Evolutionary conservation across 2,113 vertebrate genomes (phyloP).

Genomic region (Petrocephalus microphthalmus): DNA sequence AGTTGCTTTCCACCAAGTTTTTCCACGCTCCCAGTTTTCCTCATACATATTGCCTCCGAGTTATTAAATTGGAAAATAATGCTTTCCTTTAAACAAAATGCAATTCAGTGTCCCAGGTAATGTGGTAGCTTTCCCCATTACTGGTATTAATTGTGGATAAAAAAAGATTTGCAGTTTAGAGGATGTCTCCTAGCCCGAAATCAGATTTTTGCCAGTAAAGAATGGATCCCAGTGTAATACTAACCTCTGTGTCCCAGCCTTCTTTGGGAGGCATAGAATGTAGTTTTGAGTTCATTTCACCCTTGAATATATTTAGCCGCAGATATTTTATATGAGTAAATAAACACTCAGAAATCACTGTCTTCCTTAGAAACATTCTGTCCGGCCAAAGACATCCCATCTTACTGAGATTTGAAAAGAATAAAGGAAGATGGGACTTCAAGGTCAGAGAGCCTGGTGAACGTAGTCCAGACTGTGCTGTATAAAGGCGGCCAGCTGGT

Average conservation of each 20-base stretch:
- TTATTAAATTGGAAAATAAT: background rate
- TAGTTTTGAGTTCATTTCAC: background rate
- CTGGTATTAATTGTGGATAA: background rate
- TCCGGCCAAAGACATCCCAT: background rate
- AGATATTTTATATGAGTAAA: slow-evolving; percentile 4
- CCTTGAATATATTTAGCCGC: background rate
- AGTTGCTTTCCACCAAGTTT: background rate
- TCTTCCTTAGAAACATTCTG: background rate
- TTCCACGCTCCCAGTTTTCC: background rate
- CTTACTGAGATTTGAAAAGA: background rate
- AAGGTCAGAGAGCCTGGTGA: background rate
- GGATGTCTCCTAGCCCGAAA: background rate
- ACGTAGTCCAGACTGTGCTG: background rate
- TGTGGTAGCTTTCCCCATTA: background rate
- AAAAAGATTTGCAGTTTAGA: background rate
- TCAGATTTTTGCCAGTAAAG: background rate
- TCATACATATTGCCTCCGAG: background rate
- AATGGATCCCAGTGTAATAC: background rate
- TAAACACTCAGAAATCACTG: background rate
- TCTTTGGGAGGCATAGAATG: background rate
- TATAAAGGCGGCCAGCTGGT: background rate
- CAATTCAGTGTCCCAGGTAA: background rate
- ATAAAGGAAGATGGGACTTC: background rate
- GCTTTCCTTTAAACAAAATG: background rate
- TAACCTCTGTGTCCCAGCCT: background rate